Conservation (phyloP, 37 sponge, comb jelly and placozoan genomes). For the Geodia barretti region DNA sequence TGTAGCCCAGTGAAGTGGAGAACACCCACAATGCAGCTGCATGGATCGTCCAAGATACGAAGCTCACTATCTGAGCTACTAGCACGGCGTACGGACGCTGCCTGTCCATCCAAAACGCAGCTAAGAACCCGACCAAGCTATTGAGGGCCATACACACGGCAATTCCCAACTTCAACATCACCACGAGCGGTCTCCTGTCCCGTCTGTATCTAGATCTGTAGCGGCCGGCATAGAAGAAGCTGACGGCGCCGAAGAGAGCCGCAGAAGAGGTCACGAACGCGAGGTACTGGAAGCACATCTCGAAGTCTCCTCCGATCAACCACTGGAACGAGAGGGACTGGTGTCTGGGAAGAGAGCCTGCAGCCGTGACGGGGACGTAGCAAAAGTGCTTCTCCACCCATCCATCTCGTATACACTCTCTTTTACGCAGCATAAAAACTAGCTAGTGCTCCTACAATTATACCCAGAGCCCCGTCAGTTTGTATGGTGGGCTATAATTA, state of each 20-base stretch:
- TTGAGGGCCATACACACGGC: conserved; percentile 10
- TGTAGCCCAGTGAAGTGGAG: conserved; percentile 37
- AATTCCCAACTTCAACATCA: conserved; percentile 22
- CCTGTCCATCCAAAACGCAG: conserved; percentile 30
- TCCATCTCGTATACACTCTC: too few relatives aligned
- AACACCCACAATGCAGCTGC: conserved; percentile 11
- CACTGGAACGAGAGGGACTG: conserved; percentile 9
- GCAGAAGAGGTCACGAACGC: conserved; percentile 3
- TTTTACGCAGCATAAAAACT: too few relatives aligned
- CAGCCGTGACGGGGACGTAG: conserved; percentile 17
- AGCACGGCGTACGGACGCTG: conserved; percentile 39
- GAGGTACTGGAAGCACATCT: conserved; percentile 63
- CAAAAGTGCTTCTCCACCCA: conserved; percentile 15
- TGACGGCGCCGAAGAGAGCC: conserved; percentile 44
- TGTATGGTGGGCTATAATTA: not conserved
- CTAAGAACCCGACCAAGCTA: conserved; percentile 20
- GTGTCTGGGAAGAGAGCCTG: not conserved
- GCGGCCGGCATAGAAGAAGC: conserved; percentile 53
- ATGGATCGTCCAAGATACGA: conserved; percentile 49
- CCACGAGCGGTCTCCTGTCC: conserved; percentile 23
- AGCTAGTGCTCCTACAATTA: too few relatives aligned
- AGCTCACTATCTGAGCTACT: conserved; percentile 4
- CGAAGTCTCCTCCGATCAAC: conserved; percentile 64
- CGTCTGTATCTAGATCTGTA: conserved; percentile 18
- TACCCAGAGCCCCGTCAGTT: too few relatives aligned